These are phyloP conservation scores for Chaetura pelagica DNA, from an alignment of 2,113 vertebrate species.

Conservation along the genomic window DNA sequence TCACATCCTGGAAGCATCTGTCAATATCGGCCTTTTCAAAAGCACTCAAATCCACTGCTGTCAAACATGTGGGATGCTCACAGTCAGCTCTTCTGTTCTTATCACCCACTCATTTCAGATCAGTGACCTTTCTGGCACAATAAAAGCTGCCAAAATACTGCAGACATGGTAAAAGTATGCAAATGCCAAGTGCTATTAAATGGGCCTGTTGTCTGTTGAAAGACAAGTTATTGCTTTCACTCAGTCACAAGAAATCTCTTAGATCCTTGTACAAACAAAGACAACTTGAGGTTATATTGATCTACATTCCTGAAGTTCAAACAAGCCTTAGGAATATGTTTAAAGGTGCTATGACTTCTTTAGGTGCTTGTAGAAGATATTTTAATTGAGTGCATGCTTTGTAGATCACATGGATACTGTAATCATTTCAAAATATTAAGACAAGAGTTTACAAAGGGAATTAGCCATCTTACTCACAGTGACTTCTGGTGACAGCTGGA, in stretches of 20 bases:
- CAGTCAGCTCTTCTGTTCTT: background rate
- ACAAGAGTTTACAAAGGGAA: background rate
- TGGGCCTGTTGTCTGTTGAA: background rate
- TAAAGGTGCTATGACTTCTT: conserved; percentile 14
- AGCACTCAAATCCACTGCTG: background rate
- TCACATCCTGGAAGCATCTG: background rate
- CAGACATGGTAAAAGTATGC: background rate
- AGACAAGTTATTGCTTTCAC: background rate
- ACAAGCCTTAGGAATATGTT: conserved; percentile 18
- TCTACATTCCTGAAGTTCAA: conserved; percentile 34
- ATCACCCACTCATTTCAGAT: background rate
- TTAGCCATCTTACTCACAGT: background rate
- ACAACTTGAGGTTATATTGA: conserved; percentile 22
- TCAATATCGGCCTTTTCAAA: conserved; percentile 20
- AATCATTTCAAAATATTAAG: background rate
- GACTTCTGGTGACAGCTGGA: background rate
- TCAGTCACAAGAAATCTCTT: background rate
- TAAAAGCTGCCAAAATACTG: conserved; percentile 15
- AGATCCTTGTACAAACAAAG: conserved; percentile 45
- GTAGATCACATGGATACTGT: background rate
- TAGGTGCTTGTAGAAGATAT: background rate
- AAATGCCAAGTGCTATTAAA: conserved; percentile 33
- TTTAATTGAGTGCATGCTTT: background rate
- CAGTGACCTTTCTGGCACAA: conserved; percentile 19
- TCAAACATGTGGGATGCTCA: conserved; percentile 5